phyloP scores from a whole-genome alignment of 2,888 invertebrate species.

The Ophion ellenae region DNA sequence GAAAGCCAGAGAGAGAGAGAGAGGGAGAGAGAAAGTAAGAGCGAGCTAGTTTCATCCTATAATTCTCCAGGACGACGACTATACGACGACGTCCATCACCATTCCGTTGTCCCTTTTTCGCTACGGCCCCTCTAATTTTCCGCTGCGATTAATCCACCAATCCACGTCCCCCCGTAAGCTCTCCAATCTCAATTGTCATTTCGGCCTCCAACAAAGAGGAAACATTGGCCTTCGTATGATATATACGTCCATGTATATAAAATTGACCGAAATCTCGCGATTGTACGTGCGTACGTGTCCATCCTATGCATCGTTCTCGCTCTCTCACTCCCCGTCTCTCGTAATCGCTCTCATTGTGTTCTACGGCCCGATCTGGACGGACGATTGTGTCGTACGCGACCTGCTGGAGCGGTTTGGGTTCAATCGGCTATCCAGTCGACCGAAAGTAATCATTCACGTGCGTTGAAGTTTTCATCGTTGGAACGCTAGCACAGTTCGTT shows the following conservation, averaged over 20 bases:
- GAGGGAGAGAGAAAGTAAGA: no score
- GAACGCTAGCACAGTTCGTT: no score
- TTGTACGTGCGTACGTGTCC: no score
- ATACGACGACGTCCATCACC: constrained; percentile 19
- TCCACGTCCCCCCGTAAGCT: constrained; percentile 8
- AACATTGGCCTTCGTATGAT: constrained; percentile 21
- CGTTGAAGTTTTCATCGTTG: no score
- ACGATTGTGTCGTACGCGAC: no score
- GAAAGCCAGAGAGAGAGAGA: background rate
- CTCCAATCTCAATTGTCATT: constrained; percentile 52
- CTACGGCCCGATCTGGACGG: no score
- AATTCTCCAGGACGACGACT: constrained; percentile 49
- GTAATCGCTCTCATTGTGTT: constrained; percentile 11
- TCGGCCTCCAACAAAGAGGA: background rate
- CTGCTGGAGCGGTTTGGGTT: no score
- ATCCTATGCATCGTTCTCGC: no score
- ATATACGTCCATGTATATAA: no score
- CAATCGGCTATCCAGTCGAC: background rate
- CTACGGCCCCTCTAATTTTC: constrained; percentile 50
- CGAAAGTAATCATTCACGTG: no score
- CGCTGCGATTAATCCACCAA: constrained; percentile 52
- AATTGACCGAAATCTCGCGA: no score
- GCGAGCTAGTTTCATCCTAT: constrained; percentile 62
- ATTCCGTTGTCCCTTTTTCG: constrained; percentile 34
- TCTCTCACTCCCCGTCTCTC: background rate